Conservation (phyloP, 2,797 vertebrate species). For the Chaenodraco wilsoni region DNA sequence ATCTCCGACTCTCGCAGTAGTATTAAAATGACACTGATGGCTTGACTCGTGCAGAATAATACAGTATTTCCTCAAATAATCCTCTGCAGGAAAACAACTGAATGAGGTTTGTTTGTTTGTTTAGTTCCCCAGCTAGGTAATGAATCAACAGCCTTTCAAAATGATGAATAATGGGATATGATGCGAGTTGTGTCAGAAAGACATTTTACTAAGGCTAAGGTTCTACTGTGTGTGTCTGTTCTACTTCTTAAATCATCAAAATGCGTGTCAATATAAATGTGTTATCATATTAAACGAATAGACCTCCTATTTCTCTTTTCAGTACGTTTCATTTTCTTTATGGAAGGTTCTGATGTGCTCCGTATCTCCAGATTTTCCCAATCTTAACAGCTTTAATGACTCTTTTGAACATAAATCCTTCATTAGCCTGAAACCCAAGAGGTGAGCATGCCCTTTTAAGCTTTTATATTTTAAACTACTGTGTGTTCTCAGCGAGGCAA, state of each 20-base stretch:
- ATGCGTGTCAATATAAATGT: background rate
- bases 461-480: conserved; percentile 43
- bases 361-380: conserved; percentile 7
- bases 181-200: conserved; percentile 14
- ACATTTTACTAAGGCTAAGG: background rate
- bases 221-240: background rate
- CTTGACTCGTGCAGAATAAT: conserved; percentile 35
- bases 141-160: conserved; percentile 15
- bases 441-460: conserved; percentile 40
- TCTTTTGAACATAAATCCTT: conserved; percentile 61
- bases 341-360: background rate
- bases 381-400: conserved; percentile 24
- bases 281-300: background rate
- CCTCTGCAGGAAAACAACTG: conserved; percentile 13
- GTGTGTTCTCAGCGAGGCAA: conserved; percentile 7
- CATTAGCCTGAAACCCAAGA: conserved; percentile 44
- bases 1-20: conserved; percentile 45
- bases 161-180: conserved; percentile 7
- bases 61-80: conserved; percentile 32
- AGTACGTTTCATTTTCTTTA: background rate
- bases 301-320: background rate
- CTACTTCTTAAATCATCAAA: background rate
- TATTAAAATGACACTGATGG: conserved; percentile 50
- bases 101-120: conserved; percentile 19
- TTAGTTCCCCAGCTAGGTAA: conserved; percentile 1